Evolutionary conservation across 2,888 invertebrate genomes (phyloP).

Genomic region (Dryobotodes eremita): DNA sequence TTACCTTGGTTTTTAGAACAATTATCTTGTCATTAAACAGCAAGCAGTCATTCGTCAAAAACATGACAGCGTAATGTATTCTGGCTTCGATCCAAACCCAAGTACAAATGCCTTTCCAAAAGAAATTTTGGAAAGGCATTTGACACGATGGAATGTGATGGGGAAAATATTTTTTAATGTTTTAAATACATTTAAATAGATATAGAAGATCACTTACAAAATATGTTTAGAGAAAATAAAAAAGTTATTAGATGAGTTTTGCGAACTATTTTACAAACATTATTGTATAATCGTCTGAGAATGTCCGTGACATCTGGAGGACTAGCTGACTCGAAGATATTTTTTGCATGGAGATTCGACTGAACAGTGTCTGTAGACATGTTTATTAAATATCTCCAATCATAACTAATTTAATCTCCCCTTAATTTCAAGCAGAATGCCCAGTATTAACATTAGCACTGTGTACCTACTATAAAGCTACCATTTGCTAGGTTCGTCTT

Average conservation of each 20-base stretch:
- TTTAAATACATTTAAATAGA: slow-evolving; percentile 2
- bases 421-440: not conserved
- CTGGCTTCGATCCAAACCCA: slow-evolving; percentile 76
- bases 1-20: slow-evolving; percentile 54
- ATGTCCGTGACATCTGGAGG: slow-evolving; percentile 43
- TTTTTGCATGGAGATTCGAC: not conserved
- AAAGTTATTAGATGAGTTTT: slow-evolving; percentile 17
- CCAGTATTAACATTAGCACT: not conserved
- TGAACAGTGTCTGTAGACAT: not conserved
- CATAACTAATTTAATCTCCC: not conserved
- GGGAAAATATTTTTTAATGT: slow-evolving; percentile 34
- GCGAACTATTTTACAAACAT: slow-evolving; percentile 38
- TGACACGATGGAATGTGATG: slow-evolving; percentile 38
- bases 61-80: slow-evolving; percentile 70
- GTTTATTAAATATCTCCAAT: not conserved
- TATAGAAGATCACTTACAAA: slow-evolving; percentile 19
- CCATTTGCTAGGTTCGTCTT: no score
- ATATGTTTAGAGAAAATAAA: slow-evolving; percentile 35
- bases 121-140: slow-evolving; percentile 55
- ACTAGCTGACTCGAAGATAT: not conserved
- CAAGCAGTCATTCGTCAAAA: slow-evolving; percentile 61
- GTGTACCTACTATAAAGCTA: no score
- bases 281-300: slow-evolving; percentile 55
- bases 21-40: slow-evolving; percentile 55
- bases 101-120: slow-evolving; percentile 65